phyloP scores from a whole-genome alignment of 2,113 vertebrate genomes.

The Sciurus niger region DNA sequence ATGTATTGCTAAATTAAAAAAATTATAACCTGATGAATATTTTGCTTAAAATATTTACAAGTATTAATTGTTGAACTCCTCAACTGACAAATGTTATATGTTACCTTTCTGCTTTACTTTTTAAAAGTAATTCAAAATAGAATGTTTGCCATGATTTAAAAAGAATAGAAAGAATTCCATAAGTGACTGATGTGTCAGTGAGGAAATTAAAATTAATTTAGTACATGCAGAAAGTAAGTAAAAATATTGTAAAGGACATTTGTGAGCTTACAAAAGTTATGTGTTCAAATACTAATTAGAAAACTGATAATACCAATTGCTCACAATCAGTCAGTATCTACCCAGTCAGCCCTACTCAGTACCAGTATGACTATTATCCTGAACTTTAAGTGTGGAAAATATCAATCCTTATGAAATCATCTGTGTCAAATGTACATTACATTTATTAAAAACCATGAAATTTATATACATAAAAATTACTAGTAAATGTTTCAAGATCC shows the following conservation, averaged over 20 bases:
- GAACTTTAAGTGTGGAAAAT: background rate
- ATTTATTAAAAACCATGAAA: background rate
- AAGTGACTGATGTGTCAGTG: background rate
- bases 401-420: background rate
- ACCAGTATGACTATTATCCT: background rate
- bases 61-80: background rate
- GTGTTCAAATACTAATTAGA: background rate
- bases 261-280: background rate
- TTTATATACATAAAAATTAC: background rate
- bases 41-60: background rate
- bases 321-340: background rate
- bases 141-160: background rate
- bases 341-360: background rate
- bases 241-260: background rate
- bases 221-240: background rate
- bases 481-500: background rate
- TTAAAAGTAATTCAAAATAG: background rate
- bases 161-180: background rate
- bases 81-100: background rate
- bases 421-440: background rate
- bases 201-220: background rate
- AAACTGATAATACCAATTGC: background rate
- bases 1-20: background rate
- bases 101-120: background rate
- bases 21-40: background rate